phyloP scores from a whole-genome alignment of 1,140 invertebrate genomes.

The Drosophila oshimai region DNA sequence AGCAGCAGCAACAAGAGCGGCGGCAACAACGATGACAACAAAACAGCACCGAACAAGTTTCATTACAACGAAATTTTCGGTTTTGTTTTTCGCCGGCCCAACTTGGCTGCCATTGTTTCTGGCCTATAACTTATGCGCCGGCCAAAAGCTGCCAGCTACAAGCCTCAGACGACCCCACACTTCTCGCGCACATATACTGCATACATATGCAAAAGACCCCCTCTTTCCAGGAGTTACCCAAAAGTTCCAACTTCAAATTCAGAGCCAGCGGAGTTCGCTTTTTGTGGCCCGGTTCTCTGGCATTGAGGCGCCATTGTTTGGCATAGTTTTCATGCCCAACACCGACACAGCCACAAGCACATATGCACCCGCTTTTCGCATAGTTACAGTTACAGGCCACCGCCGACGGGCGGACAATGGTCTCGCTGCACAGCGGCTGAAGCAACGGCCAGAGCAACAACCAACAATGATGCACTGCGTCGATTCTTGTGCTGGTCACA shows the following conservation, averaged over 20 bases:
- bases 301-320: constrained; percentile 78
- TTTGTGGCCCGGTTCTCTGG: constrained; percentile 41
- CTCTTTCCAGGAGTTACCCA: not conserved
- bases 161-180: constrained; percentile 17
- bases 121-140: constrained; percentile 56
- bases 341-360: constrained; percentile 11
- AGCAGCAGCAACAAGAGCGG: constrained; percentile 11
- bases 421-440: constrained; percentile 42
- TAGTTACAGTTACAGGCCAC: constrained; percentile 63
- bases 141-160: constrained; percentile 69
- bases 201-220: not conserved
- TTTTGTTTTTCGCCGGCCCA: constrained; percentile 35
- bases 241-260: constrained; percentile 31
- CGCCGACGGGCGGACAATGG: constrained; percentile 72
- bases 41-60: constrained; percentile 58
- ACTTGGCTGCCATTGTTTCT: constrained; percentile 42
- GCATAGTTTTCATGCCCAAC: constrained; percentile 57
- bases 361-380: constrained; percentile 57
- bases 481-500: constrained; percentile 31
- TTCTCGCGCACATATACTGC: not conserved
- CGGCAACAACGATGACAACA: constrained; percentile 25
- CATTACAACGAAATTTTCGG: constrained; percentile 65
- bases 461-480: constrained; percentile 48
- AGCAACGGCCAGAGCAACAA: constrained; percentile 45
- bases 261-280: constrained; percentile 16